Evolutionary conservation across 2,113 vertebrate species (phyloP), one percentile per base, ranked within the genome.

Genomic region (Trichomycterus rosablanca): DNA sequence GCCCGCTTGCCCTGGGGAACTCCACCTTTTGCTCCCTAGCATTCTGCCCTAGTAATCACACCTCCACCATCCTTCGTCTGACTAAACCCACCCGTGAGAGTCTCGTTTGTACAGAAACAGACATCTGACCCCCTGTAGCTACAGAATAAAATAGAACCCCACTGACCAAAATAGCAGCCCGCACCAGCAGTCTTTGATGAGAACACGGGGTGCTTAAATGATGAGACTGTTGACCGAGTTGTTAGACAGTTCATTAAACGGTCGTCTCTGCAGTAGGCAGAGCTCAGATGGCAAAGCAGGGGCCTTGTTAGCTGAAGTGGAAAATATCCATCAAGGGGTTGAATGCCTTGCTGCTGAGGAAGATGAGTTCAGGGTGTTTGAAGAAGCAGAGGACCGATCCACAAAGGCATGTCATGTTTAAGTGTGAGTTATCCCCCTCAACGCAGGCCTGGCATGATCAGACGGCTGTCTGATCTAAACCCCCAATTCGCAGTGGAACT

Each of bases 221-320:
- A 39, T 81, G 81, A 90, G 90, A 90, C 90, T 91, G 88, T 84
- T 82, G 84, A 78, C 84, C 81, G 65, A 89, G 89, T 90, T 91
- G 75, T 90, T 84, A 92, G 92, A 89, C 89, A 94, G 91, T 94
- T 96, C 94, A 97, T 97, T 98, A 94, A 94, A 91, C 90, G 86
- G 84, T 87, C 85, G 79, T 90, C 89, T 88, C 88, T 82, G 82
- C 79, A 88, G 92, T 91, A 78, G 75, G 71, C 72, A 39, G 50
- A 76, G 83, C 88, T 89, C 90, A 89, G 89, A 84, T 89, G 89
- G 90, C 87, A 89, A 87, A 90, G 86, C 83, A 6, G 23, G 56
- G 51, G 20, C 89, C 92, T 95, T 90, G 90, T 95, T 95, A 95
- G 91, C 89, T 85, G 86, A 88, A 88, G 80, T 87, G 90, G 90